phyloP scores from a whole-genome alignment of 2,797 vertebrate species.

The Echeneis naucrates region DNA sequence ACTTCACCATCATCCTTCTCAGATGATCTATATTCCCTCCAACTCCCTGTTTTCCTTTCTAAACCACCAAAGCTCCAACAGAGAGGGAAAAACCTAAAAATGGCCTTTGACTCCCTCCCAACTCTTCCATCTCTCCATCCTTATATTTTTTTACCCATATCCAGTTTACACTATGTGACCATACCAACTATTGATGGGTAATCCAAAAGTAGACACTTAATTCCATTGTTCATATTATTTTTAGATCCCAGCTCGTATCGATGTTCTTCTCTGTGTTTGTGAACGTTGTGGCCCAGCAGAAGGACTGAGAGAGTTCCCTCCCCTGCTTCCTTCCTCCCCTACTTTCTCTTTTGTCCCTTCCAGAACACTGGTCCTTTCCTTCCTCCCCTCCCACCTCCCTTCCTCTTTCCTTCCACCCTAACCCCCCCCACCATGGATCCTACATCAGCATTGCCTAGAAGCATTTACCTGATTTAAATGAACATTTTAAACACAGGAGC shows the following conservation, averaged over 20 bases:
- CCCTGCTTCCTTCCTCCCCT: not conserved
- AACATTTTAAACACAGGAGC: not conserved
- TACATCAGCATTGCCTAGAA: conserved; percentile 13
- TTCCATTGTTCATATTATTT: not conserved
- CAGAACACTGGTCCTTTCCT: conserved; percentile 10
- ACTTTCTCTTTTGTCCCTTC: conserved; percentile 32
- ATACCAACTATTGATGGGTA: conserved; percentile 1
- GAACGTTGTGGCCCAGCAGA: not conserved
- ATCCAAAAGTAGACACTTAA: not conserved
- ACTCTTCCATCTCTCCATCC: not conserved
- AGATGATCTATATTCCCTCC: conserved; percentile 25
- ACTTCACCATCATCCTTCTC: not conserved
- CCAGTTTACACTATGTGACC: not conserved
- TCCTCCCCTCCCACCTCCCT: conserved; percentile 9
- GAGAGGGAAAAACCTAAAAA: conserved; percentile 1
- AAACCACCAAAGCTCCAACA: conserved; percentile 14
- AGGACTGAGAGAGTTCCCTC: not conserved
- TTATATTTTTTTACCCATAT: not conserved
- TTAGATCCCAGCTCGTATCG: conserved; percentile 14
- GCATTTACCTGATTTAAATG: conserved; percentile 6
- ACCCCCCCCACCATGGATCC: not conserved
- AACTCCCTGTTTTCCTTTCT: conserved; percentile 22
- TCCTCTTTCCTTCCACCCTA: conserved; percentile 8
- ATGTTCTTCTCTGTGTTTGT: not conserved
- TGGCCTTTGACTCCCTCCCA: not conserved